Evolutionary conservation across 2,888 invertebrate genomes (phyloP).

Genomic region (Cataglyphis altisquamis): DNA sequence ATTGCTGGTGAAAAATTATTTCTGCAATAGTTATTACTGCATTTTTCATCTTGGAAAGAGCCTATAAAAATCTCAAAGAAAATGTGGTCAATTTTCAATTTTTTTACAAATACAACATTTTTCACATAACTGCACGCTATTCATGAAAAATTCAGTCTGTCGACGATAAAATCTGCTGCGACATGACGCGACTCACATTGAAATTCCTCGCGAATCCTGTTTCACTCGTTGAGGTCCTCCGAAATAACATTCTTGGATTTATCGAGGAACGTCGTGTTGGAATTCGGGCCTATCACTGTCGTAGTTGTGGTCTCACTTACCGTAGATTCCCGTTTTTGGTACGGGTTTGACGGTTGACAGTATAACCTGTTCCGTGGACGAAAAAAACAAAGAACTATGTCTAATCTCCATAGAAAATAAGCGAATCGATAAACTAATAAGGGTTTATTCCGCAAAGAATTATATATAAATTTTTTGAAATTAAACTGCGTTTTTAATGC

Average conservation of each 20-base stretch:
- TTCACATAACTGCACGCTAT: not conserved
- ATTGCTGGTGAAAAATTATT: not conserved
- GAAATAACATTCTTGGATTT: constrained; percentile 81
- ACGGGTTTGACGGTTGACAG: constrained; percentile 89
- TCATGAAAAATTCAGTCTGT: not conserved
- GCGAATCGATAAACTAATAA: not conserved
- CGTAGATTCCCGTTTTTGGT: constrained; percentile 92
- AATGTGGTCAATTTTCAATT: not conserved
- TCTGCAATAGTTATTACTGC: not conserved
- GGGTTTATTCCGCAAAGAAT: not conserved
- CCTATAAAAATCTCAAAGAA: not conserved
- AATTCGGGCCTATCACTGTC: constrained; percentile 87
- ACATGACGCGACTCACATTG: not conserved
- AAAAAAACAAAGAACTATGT: not conserved
- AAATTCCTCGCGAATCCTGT: constrained; percentile 3
- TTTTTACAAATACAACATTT: not conserved
- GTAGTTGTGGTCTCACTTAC: constrained; percentile 94
- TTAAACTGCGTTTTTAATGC: not conserved
- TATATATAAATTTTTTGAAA: not conserved
- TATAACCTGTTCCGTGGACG: constrained; percentile 88
- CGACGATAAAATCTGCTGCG: not conserved
- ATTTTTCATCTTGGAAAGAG: not conserved
- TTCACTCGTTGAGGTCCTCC: constrained; percentile 75
- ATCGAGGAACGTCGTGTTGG: constrained; percentile 81
- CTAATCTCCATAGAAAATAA: not conserved